Base-by-base conservation (phyloP, 1,140 invertebrate genomes). In the Pseudomyrmex cubaensis region DNA sequence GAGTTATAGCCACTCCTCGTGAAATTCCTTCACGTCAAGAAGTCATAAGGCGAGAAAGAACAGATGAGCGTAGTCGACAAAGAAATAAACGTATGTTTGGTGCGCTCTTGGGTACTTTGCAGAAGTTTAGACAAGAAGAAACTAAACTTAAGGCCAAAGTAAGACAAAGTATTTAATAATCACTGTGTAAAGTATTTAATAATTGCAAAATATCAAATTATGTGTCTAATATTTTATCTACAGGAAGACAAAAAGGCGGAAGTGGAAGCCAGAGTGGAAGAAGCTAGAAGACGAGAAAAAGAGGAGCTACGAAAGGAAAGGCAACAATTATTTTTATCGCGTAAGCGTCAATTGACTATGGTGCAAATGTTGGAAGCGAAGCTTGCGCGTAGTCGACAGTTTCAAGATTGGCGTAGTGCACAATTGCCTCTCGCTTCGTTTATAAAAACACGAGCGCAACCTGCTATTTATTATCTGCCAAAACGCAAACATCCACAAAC, bases 21-120 rank as follows among this genome's bases (percentile, higher is more conserved):
- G 96, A 97, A 92, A 88, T 96, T 63, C 96, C 96, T 63, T 97
- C 96, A 48, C 94, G 97, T 46, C 96, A 97, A 91, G 97, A 97
- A 92, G 96, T 97, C 50, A 95, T 98, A 2, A 96, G 97, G 87
- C 97, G 98, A 61, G 98, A 99, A 91, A 96, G 96, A 78, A 96
- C 96, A 52, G 98, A 99, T 94, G 97, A 97, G 85, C 96, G 97
- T 89, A 97, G 97, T 72, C 96, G 97, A 86, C 98, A 96, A 35
- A 96, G 98, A 84, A 99, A 99, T 94, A 96, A 97, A 84, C 95
- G 99, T 84, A 99, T 99, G 97, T 99, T 99, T 95, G 98, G 98
- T 35, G 97, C 98, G 46, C 94, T 99, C 54, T 93, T 99, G 52
- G 98, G 98, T 4, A 99, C 98, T 59, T 94, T 99, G 85, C 98